A percentile compares a stretch with the other conserved stretches of the same genome.
phyloP scores from a whole-genome alignment of 2,888 invertebrate genomes.

The Agrochola lota region DNA sequence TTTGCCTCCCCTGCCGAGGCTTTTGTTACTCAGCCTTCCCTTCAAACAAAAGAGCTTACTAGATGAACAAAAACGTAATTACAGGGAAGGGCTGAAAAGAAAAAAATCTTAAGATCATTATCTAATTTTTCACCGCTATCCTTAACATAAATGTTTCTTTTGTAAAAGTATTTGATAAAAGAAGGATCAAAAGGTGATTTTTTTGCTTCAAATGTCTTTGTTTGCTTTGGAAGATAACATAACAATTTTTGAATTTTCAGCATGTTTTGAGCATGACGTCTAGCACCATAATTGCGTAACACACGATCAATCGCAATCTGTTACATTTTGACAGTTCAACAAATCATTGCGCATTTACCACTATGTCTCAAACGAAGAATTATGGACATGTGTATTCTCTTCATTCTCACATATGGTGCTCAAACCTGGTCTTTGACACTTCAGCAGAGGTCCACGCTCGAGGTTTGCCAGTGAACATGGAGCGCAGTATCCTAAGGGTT shows the following conservation, averaged over 20 bases:
- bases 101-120: conserved; percentile 80
- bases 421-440: no score
- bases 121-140: conserved; percentile 74
- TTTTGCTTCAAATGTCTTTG: conserved; percentile 53
- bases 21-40: conserved; percentile 84
- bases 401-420: no score
- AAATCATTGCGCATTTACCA: no score
- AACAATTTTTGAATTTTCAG: background rate
- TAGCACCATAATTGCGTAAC: no score
- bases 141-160: conserved; percentile 66
- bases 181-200: conserved; percentile 56
- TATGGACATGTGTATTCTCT: no score
- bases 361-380: no score
- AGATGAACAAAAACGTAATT: conserved; percentile 87
- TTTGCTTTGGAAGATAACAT: conserved; percentile 18
- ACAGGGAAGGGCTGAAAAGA: conserved; percentile 78
- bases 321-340: no score
- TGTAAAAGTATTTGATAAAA: conserved; percentile 63
- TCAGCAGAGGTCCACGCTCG: no score
- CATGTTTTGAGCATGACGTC: no score
- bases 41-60: conserved; percentile 84
- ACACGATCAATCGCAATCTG: no score
- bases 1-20: conserved; percentile 81
- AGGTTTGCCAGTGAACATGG: no score
- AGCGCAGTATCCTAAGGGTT: no score